phyloP scores from a whole-genome alignment of 2,113 vertebrate genomes.

The Manacus vitellinus region DNA sequence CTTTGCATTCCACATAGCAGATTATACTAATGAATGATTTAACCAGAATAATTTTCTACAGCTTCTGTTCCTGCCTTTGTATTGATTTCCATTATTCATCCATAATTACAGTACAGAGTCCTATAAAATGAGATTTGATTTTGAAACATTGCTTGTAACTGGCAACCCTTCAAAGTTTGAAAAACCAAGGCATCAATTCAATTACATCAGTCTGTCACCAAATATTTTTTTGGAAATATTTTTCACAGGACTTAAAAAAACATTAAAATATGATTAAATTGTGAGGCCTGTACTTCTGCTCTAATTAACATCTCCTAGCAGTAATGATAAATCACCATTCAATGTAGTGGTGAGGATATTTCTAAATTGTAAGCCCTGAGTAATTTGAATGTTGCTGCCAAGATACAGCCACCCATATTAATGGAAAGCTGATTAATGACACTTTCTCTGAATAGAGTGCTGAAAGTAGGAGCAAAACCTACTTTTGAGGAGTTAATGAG shows the following conservation, averaged over 20 bases:
- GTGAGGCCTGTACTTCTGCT: conserved; percentile 5
- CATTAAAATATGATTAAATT: conserved; percentile 45
- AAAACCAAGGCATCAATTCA: conserved; percentile 17
- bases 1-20: background rate
- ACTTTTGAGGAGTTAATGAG: background rate
- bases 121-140: conserved; percentile 38
- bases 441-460: conserved; percentile 3
- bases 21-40: conserved; percentile 41
- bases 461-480: background rate
- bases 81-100: conserved; percentile 31
- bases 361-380: conserved; percentile 4
- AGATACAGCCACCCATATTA: conserved; percentile 11
- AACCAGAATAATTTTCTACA: conserved; percentile 12
- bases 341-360: background rate
- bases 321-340: conserved; percentile 47
- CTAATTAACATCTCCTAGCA: conserved; percentile 48
- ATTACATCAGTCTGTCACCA: conserved; percentile 9
- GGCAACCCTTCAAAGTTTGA: background rate
- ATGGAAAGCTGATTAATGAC: conserved; percentile 46
- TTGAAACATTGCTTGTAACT: conserved; percentile 23
- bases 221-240: conserved; percentile 40
- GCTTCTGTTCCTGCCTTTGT: conserved; percentile 3
- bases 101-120: background rate
- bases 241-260: conserved; percentile 16
- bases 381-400: conserved; percentile 40